Base-by-base conservation (phyloP, 2,113 vertebrate species). In the Cavia porcellus region DNA sequence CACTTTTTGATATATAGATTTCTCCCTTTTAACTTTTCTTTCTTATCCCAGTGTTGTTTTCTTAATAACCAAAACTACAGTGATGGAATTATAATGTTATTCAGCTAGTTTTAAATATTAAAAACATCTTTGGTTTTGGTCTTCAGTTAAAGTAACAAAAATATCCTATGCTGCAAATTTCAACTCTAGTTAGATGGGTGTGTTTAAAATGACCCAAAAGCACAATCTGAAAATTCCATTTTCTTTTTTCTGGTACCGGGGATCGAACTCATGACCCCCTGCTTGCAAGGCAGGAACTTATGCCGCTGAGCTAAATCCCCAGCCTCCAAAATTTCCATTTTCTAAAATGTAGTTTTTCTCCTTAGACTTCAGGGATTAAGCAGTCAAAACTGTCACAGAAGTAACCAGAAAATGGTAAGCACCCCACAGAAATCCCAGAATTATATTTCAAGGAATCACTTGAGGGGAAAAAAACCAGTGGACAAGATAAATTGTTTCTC, bases 121-220 rank as follows among this genome's bases (percentile, higher is more conserved):
- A 32, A 83, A 92, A 52, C 24, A 85, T 38, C 86, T 91, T 86
- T 89, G 25, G 14, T 83, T 92, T 97, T 83, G 47, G n/a, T 25
- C 92, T 82, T 83, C 22, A 30, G 50, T 81, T 81, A 94, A 96
- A 89, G 38, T 91, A 95, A 89, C 20, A 94, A 86, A 92, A 83
- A 55, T 52, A 86, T 2, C 42, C 72, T n/a, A 45, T 1, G 5
- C 45, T 86, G 32, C 42, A 89, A 42, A 52, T 42, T 70, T 92
- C 92, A 62, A 84, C 10, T 25, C 22, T 68, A 47, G 75, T 86
- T n/a, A 45, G 55, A 15, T 45, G 85, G 35, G 15, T 45, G 10
- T 84, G 32, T 66, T 90, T 8, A 68, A 90, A 89, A 88, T 74
- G 32, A 74, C 74, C 2, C 57, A 42, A 86, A 88, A 61, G 45